These are phyloP conservation scores for Cynodonichthys magdalenae DNA, from an alignment of 2,797 vertebrate genomes.

Conservation along the genomic window DNA sequence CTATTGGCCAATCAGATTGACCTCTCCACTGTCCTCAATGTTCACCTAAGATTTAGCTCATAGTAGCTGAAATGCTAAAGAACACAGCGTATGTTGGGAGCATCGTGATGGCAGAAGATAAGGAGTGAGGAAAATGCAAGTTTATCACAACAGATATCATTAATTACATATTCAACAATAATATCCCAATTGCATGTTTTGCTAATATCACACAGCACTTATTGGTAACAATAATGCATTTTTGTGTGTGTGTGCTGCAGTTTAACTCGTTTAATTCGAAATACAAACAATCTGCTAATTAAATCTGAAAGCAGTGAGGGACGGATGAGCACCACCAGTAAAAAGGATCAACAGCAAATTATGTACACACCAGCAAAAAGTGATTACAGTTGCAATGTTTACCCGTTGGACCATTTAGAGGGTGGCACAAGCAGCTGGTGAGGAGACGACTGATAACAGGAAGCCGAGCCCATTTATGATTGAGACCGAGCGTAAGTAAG, in stretches of 20 bases:
- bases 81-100: too few relatives aligned
- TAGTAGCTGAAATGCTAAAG: too few relatives aligned
- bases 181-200: not conserved
- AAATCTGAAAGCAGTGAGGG: constrained; percentile 38
- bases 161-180: not conserved
- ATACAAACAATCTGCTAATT: constrained; percentile 31
- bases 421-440: constrained; percentile 60
- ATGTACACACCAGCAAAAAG: constrained; percentile 56
- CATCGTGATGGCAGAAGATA: too few relatives aligned
- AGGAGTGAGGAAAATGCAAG: too few relatives aligned
- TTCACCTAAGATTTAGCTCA: too few relatives aligned
- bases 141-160: too few relatives aligned
- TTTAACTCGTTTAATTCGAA: constrained; percentile 28
- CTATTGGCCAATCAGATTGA: too few relatives aligned
- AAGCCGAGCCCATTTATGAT: constrained; percentile 35
- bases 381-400: constrained; percentile 66
- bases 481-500: constrained; percentile 49
- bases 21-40: too few relatives aligned
- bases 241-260: constrained; percentile 10
- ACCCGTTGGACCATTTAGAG: constrained; percentile 62
- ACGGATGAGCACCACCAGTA: constrained; percentile 40
- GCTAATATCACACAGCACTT: too few relatives aligned
- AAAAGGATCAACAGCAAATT: constrained; percentile 58
- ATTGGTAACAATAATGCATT: constrained; percentile 4
- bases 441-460: constrained; percentile 50